A percentile compares a stretch with the other conserved stretches of the same genome.
Evolutionary conservation across 2,113 vertebrate genomes (phyloP).

Genomic region (Tragelaphus buxtoni): DNA sequence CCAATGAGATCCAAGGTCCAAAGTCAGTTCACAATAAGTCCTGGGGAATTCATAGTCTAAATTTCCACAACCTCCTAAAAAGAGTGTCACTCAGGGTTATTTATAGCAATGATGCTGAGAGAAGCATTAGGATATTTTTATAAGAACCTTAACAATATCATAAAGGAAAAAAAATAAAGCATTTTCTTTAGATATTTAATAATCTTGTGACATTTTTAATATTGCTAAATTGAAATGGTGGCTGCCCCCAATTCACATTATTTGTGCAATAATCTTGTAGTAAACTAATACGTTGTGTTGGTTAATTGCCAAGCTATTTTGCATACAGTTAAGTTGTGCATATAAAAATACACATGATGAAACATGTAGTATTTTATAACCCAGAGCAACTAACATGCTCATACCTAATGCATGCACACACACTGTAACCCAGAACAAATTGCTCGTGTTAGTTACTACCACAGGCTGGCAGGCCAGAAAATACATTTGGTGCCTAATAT

Average conservation of each 20-base stretch:
- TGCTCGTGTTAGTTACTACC: slow-evolving; percentile 58
- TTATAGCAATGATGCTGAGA: slow-evolving; percentile 64
- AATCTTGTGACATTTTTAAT: slow-evolving; percentile 57
- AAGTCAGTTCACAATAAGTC: slow-evolving; percentile 67
- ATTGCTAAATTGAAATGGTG: slow-evolving; percentile 57
- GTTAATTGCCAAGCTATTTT: slow-evolving; percentile 63
- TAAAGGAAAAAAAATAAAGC: background rate
- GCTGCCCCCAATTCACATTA: slow-evolving; percentile 45
- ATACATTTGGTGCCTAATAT: slow-evolving; percentile 76
- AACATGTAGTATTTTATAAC: slow-evolving; percentile 71
- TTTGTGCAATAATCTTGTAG: slow-evolving; percentile 58
- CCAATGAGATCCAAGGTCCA: slow-evolving; percentile 66
- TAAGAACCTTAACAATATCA: slow-evolving; percentile 58
- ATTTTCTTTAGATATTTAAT: slow-evolving; percentile 61
- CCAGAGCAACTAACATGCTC: slow-evolving; percentile 49
- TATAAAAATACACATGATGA: slow-evolving; percentile 59
- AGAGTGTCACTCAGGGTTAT: slow-evolving; percentile 64
- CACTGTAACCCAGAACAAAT: slow-evolving; percentile 61
- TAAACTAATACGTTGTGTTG: slow-evolving; percentile 45
- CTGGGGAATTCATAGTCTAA: slow-evolving; percentile 57
- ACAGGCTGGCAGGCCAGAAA: slow-evolving; percentile 69
- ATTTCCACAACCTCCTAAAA: slow-evolving; percentile 58
- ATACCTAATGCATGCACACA: slow-evolving; percentile 66
- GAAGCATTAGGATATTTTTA: slow-evolving; percentile 58
- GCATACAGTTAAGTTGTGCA: slow-evolving; percentile 62